A percentile compares a stretch with the other conserved stretches of the same genome.
These are phyloP conservation scores for Branchinecta lynchi DNA, from an alignment of 1,140 invertebrate genomes.

Conservation along the genomic window DNA sequence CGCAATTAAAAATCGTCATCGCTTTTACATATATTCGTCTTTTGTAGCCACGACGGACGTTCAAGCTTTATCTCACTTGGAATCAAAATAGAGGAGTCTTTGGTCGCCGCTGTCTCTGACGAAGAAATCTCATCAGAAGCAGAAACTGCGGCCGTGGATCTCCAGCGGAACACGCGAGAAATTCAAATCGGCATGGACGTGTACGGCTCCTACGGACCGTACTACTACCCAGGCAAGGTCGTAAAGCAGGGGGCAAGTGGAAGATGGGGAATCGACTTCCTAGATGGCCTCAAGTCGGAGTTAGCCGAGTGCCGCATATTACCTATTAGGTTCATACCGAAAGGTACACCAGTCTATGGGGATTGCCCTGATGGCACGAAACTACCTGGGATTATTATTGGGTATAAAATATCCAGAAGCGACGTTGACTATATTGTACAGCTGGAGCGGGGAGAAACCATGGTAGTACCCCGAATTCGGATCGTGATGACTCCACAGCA, in stretches of 20 bases:
- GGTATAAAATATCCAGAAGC: not conserved
- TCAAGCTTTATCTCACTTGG: not conserved
- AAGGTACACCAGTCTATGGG: not conserved
- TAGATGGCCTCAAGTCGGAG: not conserved
- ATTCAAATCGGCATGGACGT: not conserved
- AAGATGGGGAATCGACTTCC: not conserved
- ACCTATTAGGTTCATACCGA: not conserved
- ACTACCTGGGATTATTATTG: not conserved
- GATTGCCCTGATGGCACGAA: not conserved
- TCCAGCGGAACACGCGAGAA: not conserved
- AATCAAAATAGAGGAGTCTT: not conserved
- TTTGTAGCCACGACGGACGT: too few species aligned
- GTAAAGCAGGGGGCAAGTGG: not conserved
- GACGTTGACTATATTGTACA: not conserved
- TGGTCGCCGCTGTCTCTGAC: not conserved
- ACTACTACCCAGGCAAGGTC: not conserved
- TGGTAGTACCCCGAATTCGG: not conserved
- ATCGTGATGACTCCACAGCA: not conserved
- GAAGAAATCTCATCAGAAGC: not conserved
- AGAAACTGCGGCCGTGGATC: not conserved
- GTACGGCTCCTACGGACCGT: not conserved
- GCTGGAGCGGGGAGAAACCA: not conserved
- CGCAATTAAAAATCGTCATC: too few species aligned
- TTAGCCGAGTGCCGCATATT: not conserved
- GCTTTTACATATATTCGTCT: too few species aligned